Evolutionary conservation across 2,888 invertebrate genomes (phyloP).

Genomic region (Microctonus brassicae): DNA sequence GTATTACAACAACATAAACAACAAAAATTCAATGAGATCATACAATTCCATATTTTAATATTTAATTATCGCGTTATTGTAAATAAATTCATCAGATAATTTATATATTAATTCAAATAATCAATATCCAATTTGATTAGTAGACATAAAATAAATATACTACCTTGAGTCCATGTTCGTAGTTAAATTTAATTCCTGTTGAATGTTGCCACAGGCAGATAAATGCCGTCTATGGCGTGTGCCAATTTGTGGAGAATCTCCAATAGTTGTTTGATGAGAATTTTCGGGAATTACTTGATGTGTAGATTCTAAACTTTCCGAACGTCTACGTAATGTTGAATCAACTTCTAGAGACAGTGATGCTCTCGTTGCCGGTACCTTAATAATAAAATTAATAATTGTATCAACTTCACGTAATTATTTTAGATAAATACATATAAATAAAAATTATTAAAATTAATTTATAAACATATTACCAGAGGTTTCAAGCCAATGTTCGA

Average conservation of each 20-base stretch:
- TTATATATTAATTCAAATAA: neutral
- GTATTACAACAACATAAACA: conserved; percentile 50
- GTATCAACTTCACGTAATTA: neutral
- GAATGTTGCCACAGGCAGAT: conserved; percentile 72
- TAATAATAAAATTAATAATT: conserved; percentile 36
- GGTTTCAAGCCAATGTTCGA: conserved; percentile 77
- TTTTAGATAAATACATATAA: neutral
- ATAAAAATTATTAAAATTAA: neutral
- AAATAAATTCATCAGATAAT: neutral
- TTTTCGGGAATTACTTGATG: conserved; percentile 70
- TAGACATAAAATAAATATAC: conserved; percentile 3
- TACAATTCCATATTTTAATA: neutral
- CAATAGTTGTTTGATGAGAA: conserved; percentile 68
- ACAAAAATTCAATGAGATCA: neutral
- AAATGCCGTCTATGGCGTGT: conserved; percentile 73
- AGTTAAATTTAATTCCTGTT: conserved; percentile 54
- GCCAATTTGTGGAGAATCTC: conserved; percentile 59
- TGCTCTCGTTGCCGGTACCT: conserved; percentile 74
- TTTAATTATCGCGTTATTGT: neutral
- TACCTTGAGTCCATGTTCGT: conserved; percentile 67
- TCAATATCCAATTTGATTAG: neutral
- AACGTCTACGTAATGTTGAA: conserved; percentile 69
- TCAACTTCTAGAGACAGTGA: conserved; percentile 76
- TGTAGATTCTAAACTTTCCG: conserved; percentile 75
- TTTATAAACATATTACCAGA: conserved; percentile 51